phyloP scores from a whole-genome alignment of 2,797 vertebrate species.

The Gephyroberyx darwinii region DNA sequence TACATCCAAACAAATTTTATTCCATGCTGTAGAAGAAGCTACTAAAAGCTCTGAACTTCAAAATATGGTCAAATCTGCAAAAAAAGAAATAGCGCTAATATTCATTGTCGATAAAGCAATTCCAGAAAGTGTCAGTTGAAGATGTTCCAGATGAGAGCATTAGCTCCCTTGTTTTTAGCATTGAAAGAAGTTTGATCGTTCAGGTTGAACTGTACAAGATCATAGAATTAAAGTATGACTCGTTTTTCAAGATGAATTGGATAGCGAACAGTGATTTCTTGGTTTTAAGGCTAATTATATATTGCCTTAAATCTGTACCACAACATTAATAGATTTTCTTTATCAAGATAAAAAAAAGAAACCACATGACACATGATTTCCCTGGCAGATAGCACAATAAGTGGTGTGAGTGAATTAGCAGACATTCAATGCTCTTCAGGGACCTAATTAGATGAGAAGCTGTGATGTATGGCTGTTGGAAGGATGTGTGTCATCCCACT shows the following conservation, averaged over 20 bases:
- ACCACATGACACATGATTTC: conserved; percentile 31
- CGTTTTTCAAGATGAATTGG: conserved; percentile 42
- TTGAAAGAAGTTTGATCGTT: conserved; percentile 46
- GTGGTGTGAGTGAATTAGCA: conserved; percentile 59
- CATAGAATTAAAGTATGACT: conserved; percentile 41
- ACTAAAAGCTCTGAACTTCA: conserved; percentile 7
- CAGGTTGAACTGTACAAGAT: conserved; percentile 49
- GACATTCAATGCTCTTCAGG: conserved; percentile 66
- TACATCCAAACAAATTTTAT: not conserved
- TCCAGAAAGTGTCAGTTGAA: conserved; percentile 13
- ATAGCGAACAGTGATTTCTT: conserved; percentile 60
- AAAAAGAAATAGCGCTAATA: conserved; percentile 10
- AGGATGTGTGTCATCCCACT: conserved; percentile 71
- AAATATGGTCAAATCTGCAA: conserved; percentile 14
- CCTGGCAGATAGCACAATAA: conserved; percentile 40
- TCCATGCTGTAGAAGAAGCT: not conserved
- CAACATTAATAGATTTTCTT: conserved; percentile 61
- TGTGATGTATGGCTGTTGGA: conserved; percentile 69
- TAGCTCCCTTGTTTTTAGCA: conserved; percentile 12
- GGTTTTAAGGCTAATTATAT: conserved; percentile 60
- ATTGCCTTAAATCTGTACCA: conserved; percentile 60
- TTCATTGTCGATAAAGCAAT: conserved; percentile 13
- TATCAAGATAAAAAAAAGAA: conserved; percentile 57
- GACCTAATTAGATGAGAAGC: conserved; percentile 77
- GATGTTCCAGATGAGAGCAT: conserved; percentile 32